phyloP scores from a whole-genome alignment of 1,140 invertebrate genomes.

The Spodoptera litura region DNA sequence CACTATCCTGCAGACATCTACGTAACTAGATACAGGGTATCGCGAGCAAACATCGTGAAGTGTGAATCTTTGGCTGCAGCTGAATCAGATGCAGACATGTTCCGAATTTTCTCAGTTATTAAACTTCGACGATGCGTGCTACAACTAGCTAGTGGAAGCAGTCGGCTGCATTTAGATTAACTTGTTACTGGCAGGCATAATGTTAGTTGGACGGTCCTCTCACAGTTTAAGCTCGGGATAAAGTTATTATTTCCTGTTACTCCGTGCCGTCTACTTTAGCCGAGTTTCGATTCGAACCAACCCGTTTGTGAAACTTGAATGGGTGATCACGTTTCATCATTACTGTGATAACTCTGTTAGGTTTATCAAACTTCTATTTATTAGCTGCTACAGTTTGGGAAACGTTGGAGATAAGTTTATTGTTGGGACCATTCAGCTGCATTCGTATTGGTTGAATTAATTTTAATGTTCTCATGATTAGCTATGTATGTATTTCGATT shows the following conservation, averaged over 20 bases:
- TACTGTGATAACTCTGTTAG: constrained; percentile 71
- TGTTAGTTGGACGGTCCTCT: constrained; percentile 82
- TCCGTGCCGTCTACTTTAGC: constrained; percentile 78
- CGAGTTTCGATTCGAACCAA: constrained; percentile 79
- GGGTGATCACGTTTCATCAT: constrained; percentile 77
- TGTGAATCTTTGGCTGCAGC: constrained; percentile 53
- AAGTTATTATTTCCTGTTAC: constrained; percentile 85
- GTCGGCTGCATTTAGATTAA: constrained; percentile 84
- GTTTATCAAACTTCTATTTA: constrained; percentile 72
- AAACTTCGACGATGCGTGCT: constrained; percentile 79
- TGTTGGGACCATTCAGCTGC: constrained; percentile 31
- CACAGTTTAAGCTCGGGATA: constrained; percentile 75
- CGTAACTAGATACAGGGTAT: neutral
- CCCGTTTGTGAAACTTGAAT: constrained; percentile 79
- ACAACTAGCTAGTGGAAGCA: constrained; percentile 72
- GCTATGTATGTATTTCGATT: neutral
- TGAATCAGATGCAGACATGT: constrained; percentile 61
- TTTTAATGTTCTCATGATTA: constrained; percentile 15
- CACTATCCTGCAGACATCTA: constrained; percentile 18
- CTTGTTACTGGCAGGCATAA: constrained; percentile 84
- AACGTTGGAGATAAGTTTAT: constrained; percentile 28
- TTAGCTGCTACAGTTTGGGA: constrained; percentile 53
- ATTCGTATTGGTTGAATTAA: constrained; percentile 8
- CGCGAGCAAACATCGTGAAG: constrained; percentile 35
- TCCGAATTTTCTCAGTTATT: constrained; percentile 76